Evolutionary conservation across 2,888 invertebrate genomes (phyloP), one percentile per base, ranked within the genome.

Genomic region (Loripinus fragilis): DNA sequence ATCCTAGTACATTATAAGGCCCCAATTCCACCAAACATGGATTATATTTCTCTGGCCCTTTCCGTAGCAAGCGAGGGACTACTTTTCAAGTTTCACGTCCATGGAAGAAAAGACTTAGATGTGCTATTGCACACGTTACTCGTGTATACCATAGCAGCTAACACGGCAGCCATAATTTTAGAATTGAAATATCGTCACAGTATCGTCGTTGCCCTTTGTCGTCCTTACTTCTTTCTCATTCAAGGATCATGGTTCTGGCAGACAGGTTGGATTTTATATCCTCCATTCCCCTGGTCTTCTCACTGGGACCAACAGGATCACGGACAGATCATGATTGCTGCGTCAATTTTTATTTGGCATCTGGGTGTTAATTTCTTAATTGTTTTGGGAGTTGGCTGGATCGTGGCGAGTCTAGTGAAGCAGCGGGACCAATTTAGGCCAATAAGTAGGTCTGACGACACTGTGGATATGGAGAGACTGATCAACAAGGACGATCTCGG

Each of bases 161-260:
- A 91, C 76, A 86, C 91, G 3, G 52, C 92, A 1, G 85, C 91
- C 12, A 81, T 89, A 0, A 50, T 92, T 3, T 70, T 92, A 35
- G 94, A 95, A 86, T 90, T 93, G 88, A 85, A 80, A 15, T 90
- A 89, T 79, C 90, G 92, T 3, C 81, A 89, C 65, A 71, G 28
- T 15, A 88, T 94, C 0, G 70, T 94, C 55, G 85, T 92, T 0
- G 90, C 93, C 0, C 78, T 94, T 65, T 83, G 88, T 17, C 79
- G 94, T 67, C 82, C 91, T 12, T 94, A 92, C 77, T 93, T 94
- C 73, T 89, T 92, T 0, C 78, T 94, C 20, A 86, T 94, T 10
- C 95, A 95, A 89, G 94, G 94, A 20, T 93, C 94, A 8, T 95
- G 94, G 94, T 94, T 94, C 88, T 93, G 91, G 86, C 94, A 93